Evolutionary conservation across 2,888 invertebrate species (phyloP), one percentile per base, ranked within the genome.

Genomic region (Cryptocephalus primarius): DNA sequence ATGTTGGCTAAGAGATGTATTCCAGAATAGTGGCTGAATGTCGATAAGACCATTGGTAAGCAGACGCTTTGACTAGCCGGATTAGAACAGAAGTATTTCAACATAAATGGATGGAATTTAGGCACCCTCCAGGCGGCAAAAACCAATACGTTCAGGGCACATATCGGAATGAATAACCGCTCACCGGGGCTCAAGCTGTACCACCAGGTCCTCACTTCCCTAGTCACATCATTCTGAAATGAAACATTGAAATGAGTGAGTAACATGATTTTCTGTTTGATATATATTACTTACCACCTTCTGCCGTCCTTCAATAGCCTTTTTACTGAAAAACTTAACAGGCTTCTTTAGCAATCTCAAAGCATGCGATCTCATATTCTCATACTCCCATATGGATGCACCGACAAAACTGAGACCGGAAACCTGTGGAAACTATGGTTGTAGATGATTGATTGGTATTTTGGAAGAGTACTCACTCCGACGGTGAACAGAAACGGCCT

Each of bases 1-100:
- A 99, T 97, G 70, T 99, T 99, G 45, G 88, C 84, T 56, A 83
- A 82, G 49, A 96, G 76, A 72, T 97, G 97, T 53, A 91, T 72
- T 34, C 81, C 69, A 1, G 88, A 88, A 62, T 86, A 85, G 68
- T 97, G 97, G 61, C 95, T 96, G 71, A 97, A 97, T 33, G 88
- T 87, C n/a, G 92, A 92, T 4, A 95, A 72, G 43, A 95, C 65
- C 92, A 96, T 92, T 4, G 96, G 91, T 71, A 84, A 77, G 67
- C 88, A 91, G 42, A 83, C 73, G 53, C 78, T 77, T 63, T 85
- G 77, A 57, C 85, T 80, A 13, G 80, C 79, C 36, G 92, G 90
- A 70, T 85, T 85, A 45, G 87, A 83, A 61, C 83, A 82, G 71
- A 95, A 95, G 71, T 89, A 92, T 63, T 78, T 83, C 42, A 85